phyloP scores from a whole-genome alignment of 2,888 invertebrate species.

The Iselma pallidipennis region DNA sequence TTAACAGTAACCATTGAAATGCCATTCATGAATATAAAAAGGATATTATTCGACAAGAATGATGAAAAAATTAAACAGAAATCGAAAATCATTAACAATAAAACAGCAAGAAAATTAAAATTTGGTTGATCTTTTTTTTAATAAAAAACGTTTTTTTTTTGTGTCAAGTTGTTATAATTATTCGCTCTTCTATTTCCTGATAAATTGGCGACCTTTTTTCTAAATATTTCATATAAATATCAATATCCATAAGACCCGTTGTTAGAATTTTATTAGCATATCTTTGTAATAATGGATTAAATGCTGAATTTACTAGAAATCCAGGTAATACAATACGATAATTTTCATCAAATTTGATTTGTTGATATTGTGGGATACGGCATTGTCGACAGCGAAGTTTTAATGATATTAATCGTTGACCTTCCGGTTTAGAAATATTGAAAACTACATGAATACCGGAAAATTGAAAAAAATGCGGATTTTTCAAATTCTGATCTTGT shows the following conservation, averaged over 20 bases:
- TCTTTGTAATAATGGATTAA: constrained; percentile 13
- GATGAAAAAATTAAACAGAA: constrained; percentile 1
- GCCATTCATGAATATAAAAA: constrained; percentile 63
- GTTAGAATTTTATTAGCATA: constrained; percentile 2
- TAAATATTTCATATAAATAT: constrained; percentile 16
- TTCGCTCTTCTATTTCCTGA: constrained; percentile 11
- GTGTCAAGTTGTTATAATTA: neutral
- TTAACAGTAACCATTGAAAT: constrained; percentile 63
- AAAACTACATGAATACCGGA: constrained; percentile 11
- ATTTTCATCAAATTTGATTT: constrained; percentile 5
- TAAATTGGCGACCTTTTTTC: constrained; percentile 1
- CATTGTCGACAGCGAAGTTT: constrained; percentile 10
- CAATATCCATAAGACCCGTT: neutral
- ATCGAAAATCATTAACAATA: neutral
- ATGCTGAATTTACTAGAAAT: constrained; percentile 10
- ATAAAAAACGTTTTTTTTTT: constrained; percentile 1
- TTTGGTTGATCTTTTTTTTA: neutral
- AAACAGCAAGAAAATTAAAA: constrained; percentile 1
- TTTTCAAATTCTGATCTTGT: constrained; percentile 8
- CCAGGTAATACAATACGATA: constrained; percentile 10
- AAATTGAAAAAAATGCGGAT: constrained; percentile 19
- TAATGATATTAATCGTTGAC: constrained; percentile 3
- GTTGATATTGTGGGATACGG: neutral
- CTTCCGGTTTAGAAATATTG: constrained; percentile 16
- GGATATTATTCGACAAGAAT: constrained; percentile 48